phyloP scores from a whole-genome alignment of 2,888 invertebrate genomes.

The Tiphia femorata region DNA sequence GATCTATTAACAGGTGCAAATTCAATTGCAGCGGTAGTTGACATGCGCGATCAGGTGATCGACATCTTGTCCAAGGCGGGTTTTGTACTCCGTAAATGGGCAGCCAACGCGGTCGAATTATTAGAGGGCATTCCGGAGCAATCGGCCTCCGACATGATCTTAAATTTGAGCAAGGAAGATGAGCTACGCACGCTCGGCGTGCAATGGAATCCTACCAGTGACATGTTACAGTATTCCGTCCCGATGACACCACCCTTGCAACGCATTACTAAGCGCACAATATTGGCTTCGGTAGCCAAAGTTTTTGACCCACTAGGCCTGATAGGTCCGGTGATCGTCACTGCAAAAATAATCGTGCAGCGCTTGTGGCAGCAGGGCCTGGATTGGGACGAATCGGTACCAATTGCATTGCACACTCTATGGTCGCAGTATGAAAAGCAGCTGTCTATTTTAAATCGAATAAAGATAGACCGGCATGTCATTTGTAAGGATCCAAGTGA shows the following conservation, averaged over 20 bases:
- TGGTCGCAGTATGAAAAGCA: not conserved
- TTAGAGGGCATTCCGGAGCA: not conserved
- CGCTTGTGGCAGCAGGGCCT: slow-evolving; percentile 6
- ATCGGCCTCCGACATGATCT: not conserved
- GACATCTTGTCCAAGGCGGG: not conserved
- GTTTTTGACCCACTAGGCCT: slow-evolving; percentile 34
- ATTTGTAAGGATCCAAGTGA: not conserved
- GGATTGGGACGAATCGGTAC: slow-evolving; percentile 36
- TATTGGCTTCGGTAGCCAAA: slow-evolving; percentile 13
- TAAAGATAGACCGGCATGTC: not conserved
- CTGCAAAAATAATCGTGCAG: slow-evolving; percentile 3
- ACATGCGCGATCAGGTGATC: not conserved
- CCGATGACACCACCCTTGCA: not conserved
- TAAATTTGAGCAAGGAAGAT: slow-evolving; percentile 6
- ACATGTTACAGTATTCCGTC: slow-evolving; percentile 12
- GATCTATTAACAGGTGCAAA: slow-evolving; percentile 21
- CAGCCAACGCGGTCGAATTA: slow-evolving; percentile 1
- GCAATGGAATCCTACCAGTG: slow-evolving; percentile 13
- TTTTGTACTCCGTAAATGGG: slow-evolving; percentile 17
- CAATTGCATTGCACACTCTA: not conserved
- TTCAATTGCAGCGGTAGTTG: not conserved
- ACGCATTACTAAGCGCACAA: slow-evolving; percentile 14
- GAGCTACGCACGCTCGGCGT: slow-evolving; percentile 13
- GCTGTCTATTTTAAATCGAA: slow-evolving; percentile 13
- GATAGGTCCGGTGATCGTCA: slow-evolving; percentile 22